These are phyloP conservation scores for Dicranocentrus wangi DNA, from an alignment of 2,888 invertebrate genomes.

Conservation along the genomic window DNA sequence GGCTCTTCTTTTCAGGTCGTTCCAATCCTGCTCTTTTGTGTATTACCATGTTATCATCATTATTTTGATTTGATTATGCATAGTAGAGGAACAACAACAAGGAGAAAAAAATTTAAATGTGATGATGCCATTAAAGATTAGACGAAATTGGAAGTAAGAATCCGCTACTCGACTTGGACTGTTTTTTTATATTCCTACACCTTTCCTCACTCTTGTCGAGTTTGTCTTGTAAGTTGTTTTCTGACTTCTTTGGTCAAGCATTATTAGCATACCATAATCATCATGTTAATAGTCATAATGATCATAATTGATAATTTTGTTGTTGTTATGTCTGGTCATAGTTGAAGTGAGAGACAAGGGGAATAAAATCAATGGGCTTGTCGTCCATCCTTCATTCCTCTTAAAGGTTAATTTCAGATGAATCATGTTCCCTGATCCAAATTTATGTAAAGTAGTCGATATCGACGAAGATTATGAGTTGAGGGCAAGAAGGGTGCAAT, in stretches of 20 bases:
- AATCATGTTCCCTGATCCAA: slow-evolving; percentile 4
- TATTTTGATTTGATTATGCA: no score
- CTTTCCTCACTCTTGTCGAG: no score
- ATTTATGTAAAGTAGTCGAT: slow-evolving; percentile 17
- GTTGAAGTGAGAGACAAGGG: no score
- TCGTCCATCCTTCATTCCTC: no score
- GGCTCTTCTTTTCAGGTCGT: no score
- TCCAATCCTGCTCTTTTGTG: no score
- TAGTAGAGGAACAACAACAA: no score
- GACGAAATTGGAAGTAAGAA: slow-evolving; percentile 11
- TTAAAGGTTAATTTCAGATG: neutral
- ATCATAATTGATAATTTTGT: slow-evolving; percentile 36
- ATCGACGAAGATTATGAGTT: neutral
- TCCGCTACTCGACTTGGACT: slow-evolving; percentile 10
- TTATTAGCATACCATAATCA: neutral
- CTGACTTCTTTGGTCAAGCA: no score
- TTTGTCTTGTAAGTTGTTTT: no score
- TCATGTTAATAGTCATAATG: slow-evolving; percentile 31
- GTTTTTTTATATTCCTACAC: neutral
- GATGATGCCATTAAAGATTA: slow-evolving; percentile 48
- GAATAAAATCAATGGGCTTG: no score
- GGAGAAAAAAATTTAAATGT: slow-evolving; percentile 30
- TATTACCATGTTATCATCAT: no score
- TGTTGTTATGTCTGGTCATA: neutral
- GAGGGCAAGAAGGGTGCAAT: neutral